Evolutionary conservation across 2,888 invertebrate genomes (phyloP).

Genomic region (Zelleria hepariella): DNA sequence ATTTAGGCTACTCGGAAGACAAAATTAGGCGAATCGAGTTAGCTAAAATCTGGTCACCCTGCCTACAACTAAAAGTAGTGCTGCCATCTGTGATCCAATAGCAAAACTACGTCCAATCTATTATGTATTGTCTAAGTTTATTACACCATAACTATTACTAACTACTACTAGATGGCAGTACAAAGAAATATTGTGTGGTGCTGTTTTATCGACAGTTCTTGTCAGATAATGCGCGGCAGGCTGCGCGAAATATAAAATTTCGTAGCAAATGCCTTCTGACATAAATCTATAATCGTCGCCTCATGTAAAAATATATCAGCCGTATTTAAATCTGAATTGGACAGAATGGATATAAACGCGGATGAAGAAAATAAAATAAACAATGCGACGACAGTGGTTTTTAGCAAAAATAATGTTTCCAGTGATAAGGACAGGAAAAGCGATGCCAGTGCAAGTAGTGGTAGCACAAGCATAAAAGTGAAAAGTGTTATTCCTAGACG

Average conservation of each 20-base stretch:
- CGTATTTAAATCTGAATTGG: constrained; percentile 30
- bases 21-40: too few species aligned
- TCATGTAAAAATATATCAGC: constrained; percentile 57
- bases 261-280: constrained; percentile 54
- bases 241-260: constrained; percentile 69
- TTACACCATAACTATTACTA: neutral
- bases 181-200: neutral
- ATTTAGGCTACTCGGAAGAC: too few species aligned
- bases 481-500: constrained; percentile 63
- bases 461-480: constrained; percentile 52
- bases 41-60: too few species aligned
- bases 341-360: constrained; percentile 34
- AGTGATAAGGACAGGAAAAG: constrained; percentile 39
- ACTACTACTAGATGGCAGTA: neutral
- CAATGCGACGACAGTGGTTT: constrained; percentile 20
- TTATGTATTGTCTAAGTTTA: neutral
- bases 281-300: constrained; percentile 65
- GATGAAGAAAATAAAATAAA: constrained; percentile 23
- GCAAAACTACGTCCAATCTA: neutral
- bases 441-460: constrained; percentile 29
- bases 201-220: constrained; percentile 40
- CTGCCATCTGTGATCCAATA: neutral
- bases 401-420: constrained; percentile 32
- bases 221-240: constrained; percentile 59
- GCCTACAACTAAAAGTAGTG: too few species aligned